Base-by-base conservation (phyloP, 2,113 vertebrate genomes). In the Meles meles region DNA sequence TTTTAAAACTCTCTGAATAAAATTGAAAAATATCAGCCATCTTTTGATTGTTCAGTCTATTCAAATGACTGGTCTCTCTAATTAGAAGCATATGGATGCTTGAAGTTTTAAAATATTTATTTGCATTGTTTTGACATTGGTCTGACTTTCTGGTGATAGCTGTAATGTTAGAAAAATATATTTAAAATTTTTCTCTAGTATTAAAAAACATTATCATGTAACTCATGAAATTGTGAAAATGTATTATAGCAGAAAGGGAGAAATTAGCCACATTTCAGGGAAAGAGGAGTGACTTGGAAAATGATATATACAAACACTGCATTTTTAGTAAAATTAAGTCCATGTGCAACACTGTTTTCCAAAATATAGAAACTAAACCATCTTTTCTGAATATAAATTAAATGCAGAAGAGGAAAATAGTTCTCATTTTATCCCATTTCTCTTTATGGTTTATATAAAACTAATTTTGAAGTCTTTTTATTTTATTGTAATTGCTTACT, bases 281-380 rank as follows among this genome's bases (percentile, higher is more conserved):
- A 95, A 96, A 94, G 27, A 94, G 87, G 69, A 97, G 90, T 95
- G 82, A 96, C 76, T 98, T 97, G 79, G 92, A 97, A 98, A 97
- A 96, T 79, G 90, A 92, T 85, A 97, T 93, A 96, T 67, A 96
- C 80, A 96, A 98, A 98, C 92, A 90, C n/a, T 82, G 76, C 89
- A 98, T 97, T 98, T 98, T 98, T 97, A 97, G 87, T 92, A 95
- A 97, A 98, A 97, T 97, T 97, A 83, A 97, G 96, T 97, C 97
- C 96, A 98, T 98, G 96, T 97, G 97, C 57, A 92, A 93, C 52
- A 61, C 69, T 97, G 72, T 97, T 98, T 98, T 98, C 96, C 97
- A 97, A 97, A 98, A 93, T 97, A 96, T 90, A 92, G 90, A 97
- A 97, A 94, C 69, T 82, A 84, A 97, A 52, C 84, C 93, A 96